Evolutionary conservation across 2,888 invertebrate species (phyloP), one percentile per base, ranked within the genome.

Genomic region (Rhyacophila evoluta): DNA sequence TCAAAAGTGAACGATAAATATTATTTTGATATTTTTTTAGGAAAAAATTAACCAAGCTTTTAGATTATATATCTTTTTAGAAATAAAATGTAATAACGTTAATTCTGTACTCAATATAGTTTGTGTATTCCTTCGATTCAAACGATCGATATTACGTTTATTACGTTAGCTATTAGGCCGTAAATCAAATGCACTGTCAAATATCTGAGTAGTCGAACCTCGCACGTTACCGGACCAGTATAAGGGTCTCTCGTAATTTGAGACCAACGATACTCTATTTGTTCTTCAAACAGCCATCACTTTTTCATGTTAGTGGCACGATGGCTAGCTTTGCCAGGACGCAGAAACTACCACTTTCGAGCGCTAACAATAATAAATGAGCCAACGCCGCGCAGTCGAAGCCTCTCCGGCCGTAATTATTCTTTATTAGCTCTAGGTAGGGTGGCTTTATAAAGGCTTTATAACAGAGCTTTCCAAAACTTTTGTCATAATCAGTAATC

Each of bases 351-450:
- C 79, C 79, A 81, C 81, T 77, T 81, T 78, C 78, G 69, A 39
- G 73, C 68, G 70, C 78, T 81, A 81, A 81, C 81, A 68, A 79
- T 81, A 81, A 81, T 71, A 81, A 79, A 81, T 76, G 81, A 79
- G 78, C 74, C 12, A 33, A 72, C 72, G 28, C 75, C 41, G 12
- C 55, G 29, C 79, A 27, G 72, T 72, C 75, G 81, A 78, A 81
- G 77, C 74, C 69, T 70, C 78, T 68, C 74, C 73, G 29, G 41
- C 72, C 69, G 74, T 79, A 81, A 81, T 81, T 81, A 81, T 81
- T 81, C 81, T 81, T 81, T 81, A 81, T 81, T 81, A 81, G 79
- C 74, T 36, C 69, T 67, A 39, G 75, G 28, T 19, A 78, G 75
- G 75, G 74, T 67, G 74, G 67, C 55, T 25, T 70, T 68, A 72